These are phyloP conservation scores for Promerops cafer DNA, from an alignment of 2,113 vertebrate genomes.

Conservation along the genomic window DNA sequence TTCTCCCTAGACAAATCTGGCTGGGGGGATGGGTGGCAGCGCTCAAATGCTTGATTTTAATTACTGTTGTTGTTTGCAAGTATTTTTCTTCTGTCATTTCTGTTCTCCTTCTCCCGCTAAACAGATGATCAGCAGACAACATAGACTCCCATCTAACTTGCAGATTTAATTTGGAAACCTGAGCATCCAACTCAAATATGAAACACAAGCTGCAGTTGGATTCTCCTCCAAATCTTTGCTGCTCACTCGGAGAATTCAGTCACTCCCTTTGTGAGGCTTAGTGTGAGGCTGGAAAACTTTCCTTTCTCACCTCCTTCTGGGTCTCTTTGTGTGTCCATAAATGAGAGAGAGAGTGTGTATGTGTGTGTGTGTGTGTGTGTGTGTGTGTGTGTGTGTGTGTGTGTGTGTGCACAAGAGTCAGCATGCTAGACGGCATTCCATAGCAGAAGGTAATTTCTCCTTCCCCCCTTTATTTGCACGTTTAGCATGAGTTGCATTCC, in stretches of 20 bases:
- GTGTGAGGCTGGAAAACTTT: not conserved
- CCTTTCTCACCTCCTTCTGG: not conserved
- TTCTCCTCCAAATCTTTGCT: not conserved
- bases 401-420: not conserved
- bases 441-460: not conserved
- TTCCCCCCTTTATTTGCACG: not conserved
- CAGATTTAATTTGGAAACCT: conserved; percentile 1
- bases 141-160: conserved; percentile 16
- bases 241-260: not conserved
- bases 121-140: conserved; percentile 23
- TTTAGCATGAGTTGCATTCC: not conserved
- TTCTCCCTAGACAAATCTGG: conserved; percentile 42
- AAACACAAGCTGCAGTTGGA: not conserved
- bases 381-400: not conserved
- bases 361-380: not conserved
- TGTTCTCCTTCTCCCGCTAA: not conserved
- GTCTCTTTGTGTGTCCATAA: conserved; percentile 19
- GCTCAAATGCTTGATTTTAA: conserved; percentile 66
- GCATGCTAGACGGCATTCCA: conserved; percentile 36
- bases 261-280: not conserved
- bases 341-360: too few species aligned
- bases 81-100: conserved; percentile 21
- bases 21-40: not conserved
- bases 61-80: conserved; percentile 26
- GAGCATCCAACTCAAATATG: not conserved